Percentiles rank a stretch among this genome's conserved stretches.
phyloP scores from a whole-genome alignment of 2,113 vertebrate species.

The Leptosomus discolor region DNA sequence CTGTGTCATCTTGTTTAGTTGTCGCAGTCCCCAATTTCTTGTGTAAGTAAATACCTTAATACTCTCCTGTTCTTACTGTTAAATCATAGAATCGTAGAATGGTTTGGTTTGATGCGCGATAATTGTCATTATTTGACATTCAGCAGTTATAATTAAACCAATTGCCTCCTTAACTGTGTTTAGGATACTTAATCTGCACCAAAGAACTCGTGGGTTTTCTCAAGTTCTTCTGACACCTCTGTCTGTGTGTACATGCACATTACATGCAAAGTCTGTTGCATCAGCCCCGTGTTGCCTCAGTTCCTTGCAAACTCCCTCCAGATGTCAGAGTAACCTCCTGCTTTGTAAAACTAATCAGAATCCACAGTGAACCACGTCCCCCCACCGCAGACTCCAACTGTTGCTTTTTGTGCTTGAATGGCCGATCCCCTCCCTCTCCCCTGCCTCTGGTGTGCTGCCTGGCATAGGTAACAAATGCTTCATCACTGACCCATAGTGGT shows the following conservation, averaged over 20 bases:
- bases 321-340: conserved; percentile 17
- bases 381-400: not conserved
- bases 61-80: not conserved
- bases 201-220: not conserved
- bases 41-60: not conserved
- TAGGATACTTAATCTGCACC: not conserved
- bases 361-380: not conserved
- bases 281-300: not conserved
- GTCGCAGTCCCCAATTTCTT: not conserved
- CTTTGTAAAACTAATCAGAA: conserved; percentile 31
- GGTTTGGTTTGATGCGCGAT: too few species aligned
- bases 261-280: not conserved
- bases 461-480: conserved; percentile 38
- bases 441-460: conserved; percentile 32
- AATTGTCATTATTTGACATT: not conserved
- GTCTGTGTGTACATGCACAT: not conserved
- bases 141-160: not conserved
- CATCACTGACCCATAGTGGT: not conserved
- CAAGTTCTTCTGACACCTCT: not conserved
- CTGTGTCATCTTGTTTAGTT: not conserved
- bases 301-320: not conserved
- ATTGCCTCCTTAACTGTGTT: not conserved
- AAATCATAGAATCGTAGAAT: too few species aligned
- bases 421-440: not conserved
- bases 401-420: conserved; percentile 6